Percentiles rank a stretch among this genome's conserved stretches.
phyloP scores from a whole-genome alignment of 2,888 invertebrate genomes.

The Creontiades dilutus region DNA sequence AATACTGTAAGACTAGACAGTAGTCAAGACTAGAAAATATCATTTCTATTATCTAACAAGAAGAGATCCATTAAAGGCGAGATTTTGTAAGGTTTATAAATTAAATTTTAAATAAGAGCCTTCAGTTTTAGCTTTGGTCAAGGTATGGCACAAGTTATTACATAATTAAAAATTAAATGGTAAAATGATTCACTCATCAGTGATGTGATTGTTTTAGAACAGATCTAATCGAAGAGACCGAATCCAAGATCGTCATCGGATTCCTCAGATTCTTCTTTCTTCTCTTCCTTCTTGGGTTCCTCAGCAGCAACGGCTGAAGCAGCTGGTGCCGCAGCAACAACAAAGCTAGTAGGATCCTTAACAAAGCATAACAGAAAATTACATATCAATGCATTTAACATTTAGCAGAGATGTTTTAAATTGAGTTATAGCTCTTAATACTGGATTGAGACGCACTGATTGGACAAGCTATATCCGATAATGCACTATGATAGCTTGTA shows the following conservation, averaged over 20 bases:
- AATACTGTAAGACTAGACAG: neutral
- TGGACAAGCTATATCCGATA: too few species aligned
- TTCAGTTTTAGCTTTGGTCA: slow-evolving; percentile 25
- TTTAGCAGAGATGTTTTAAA: too few species aligned
- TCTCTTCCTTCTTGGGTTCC: slow-evolving; percentile 83
- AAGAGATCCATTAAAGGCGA: neutral
- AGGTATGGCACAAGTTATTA: slow-evolving; percentile 14
- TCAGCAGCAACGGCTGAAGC: slow-evolving; percentile 83
- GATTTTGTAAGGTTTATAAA: neutral
- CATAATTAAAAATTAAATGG: neutral
- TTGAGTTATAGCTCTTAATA: too few species aligned
- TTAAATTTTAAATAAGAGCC: neutral
- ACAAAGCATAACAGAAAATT: neutral
- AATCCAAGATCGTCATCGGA: slow-evolving; percentile 99
- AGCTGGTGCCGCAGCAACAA: slow-evolving; percentile 81
- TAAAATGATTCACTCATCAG: slow-evolving; percentile 54
- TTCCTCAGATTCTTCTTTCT: slow-evolving; percentile 90
- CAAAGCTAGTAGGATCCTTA: slow-evolving; percentile 97
- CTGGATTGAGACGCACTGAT: too few species aligned
- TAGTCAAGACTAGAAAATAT: neutral
- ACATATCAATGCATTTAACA: too few species aligned
- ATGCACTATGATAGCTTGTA: too few species aligned
- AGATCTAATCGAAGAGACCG: slow-evolving; percentile 89
- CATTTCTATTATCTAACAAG: neutral
- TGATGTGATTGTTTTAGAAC: neutral